Evolutionary conservation across 2,113 vertebrate genomes (phyloP), one percentile per base, ranked within the genome.

Genomic region (Cochlearius cochlearius): DNA sequence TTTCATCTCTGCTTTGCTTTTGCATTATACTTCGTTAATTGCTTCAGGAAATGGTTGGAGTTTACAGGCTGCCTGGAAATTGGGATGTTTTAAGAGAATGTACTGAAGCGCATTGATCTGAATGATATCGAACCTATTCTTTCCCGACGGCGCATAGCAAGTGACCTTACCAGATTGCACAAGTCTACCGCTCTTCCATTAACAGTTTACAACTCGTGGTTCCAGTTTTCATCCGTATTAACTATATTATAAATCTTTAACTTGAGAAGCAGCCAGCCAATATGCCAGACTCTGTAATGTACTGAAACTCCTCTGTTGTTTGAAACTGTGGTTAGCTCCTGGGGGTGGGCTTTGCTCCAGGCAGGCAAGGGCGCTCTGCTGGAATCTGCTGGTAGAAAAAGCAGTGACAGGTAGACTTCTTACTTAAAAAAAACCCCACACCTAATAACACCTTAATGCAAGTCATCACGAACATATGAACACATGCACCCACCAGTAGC

Each of bases 61-160:
- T 32, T 59, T 66, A 74, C 45, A 83, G 91, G 43, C 89, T 95
- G 72, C 89, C 94, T 96, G 91, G 94, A 96, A 95, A 92, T 23
- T 34, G 56, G 38, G 47, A 74, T 67, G 63, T 77, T 97, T 96
- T 89, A 91, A 95, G 68, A 86, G 88, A 84, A 89, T 30, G 32
- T 27, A 66, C 79, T 74, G 86, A 56, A 88, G 60, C 0, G 1
- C 49, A 80, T 94, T 87, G 88, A 94, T 93, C 56, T 47, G 68
- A 75, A 67, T 64, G 19, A 71, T 79, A 55, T 10, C 4, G 20
- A 94, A 76, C 72, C 43, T 68, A 12, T 77, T 89, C 34, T 32
- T 62, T 38, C 63, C 67, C 0, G 0, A 47, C 0, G 1, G 69
- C 0, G 0, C 38, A 47, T 2, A 83, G 47, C 50, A 39, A 91